Evolutionary conservation across 2,888 invertebrate species (phyloP).

Genomic region (Byasa hedistus): DNA sequence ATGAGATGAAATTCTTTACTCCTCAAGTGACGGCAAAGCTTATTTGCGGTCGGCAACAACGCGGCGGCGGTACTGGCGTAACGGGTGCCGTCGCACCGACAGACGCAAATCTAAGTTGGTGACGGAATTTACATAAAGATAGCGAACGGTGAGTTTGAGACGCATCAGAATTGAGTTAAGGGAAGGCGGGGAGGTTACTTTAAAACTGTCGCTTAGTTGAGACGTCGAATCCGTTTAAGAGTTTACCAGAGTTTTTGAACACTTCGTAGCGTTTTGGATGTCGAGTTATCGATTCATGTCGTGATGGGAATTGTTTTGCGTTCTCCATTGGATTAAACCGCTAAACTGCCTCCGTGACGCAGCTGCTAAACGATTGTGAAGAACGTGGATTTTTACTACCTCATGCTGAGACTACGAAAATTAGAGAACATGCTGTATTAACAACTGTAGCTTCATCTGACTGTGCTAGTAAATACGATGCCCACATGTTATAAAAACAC

Average conservation of each 20-base stretch:
- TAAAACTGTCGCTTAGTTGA: constrained; percentile 78
- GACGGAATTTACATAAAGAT: constrained; percentile 75
- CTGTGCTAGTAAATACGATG: too few relatives aligned
- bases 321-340: too few relatives aligned
- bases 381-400: too few relatives aligned
- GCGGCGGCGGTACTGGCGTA: constrained; percentile 30
- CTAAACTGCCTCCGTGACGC: too few relatives aligned
- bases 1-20: constrained; percentile 55
- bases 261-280: constrained; percentile 32
- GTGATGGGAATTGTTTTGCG: constrained; percentile 4
- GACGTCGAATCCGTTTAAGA: constrained; percentile 75
- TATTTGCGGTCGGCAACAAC: constrained; percentile 36
- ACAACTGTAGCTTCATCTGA: too few relatives aligned
- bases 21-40: constrained; percentile 39
- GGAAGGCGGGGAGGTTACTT: constrained; percentile 63
- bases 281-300: constrained; percentile 13
- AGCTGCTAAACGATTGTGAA: too few relatives aligned
- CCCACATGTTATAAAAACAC: too few relatives aligned
- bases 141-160: constrained; percentile 61
- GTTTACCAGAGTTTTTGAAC: constrained; percentile 53
- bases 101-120: constrained; percentile 52
- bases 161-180: constrained; percentile 75
- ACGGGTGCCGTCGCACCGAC: constrained; percentile 30
- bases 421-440: too few relatives aligned
- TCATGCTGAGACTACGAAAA: too few relatives aligned